Percentiles rank a stretch among this genome's conserved stretches.
These are phyloP conservation scores for Drosophila pseudotalamancana DNA, from an alignment of 2,888 invertebrate genomes.

Conservation along the genomic window DNA sequence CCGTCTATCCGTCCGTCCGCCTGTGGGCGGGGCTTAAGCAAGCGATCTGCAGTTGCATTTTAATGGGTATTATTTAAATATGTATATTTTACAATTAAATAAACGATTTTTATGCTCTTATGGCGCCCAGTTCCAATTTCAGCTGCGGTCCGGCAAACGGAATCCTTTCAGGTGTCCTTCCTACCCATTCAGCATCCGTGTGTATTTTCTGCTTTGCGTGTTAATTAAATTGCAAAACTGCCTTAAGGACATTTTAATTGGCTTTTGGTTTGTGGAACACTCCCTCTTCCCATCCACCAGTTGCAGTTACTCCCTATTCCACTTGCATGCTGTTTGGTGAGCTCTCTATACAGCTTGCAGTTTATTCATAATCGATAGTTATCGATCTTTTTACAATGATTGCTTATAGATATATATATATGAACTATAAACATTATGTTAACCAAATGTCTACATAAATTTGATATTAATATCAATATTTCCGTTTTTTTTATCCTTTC, in stretches of 20 bases:
- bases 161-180: conserved; percentile 25
- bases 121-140: conserved; percentile 35
- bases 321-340: neutral
- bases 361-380: too few species aligned
- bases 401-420: too few species aligned
- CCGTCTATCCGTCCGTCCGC: neutral
- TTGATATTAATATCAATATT: too few species aligned
- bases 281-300: neutral
- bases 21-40: conserved; percentile 49
- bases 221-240: conserved; percentile 75
- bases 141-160: conserved; percentile 20
- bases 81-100: conserved; percentile 80
- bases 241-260: conserved; percentile 77
- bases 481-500: too few species aligned
- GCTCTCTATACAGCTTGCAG: too few species aligned
- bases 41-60: conserved; percentile 61
- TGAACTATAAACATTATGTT: too few species aligned
- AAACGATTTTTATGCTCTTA: conserved; percentile 68
- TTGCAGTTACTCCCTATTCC: neutral
- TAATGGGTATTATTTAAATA: conserved; percentile 77
- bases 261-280: conserved; percentile 61
- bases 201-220: conserved; percentile 51
- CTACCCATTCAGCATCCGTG: conserved; percentile 2
- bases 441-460: too few species aligned
- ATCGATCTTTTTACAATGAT: too few species aligned